Evolutionary conservation across 2,797 vertebrate species (phyloP).

Genomic region (Galagoides demidoff): DNA sequence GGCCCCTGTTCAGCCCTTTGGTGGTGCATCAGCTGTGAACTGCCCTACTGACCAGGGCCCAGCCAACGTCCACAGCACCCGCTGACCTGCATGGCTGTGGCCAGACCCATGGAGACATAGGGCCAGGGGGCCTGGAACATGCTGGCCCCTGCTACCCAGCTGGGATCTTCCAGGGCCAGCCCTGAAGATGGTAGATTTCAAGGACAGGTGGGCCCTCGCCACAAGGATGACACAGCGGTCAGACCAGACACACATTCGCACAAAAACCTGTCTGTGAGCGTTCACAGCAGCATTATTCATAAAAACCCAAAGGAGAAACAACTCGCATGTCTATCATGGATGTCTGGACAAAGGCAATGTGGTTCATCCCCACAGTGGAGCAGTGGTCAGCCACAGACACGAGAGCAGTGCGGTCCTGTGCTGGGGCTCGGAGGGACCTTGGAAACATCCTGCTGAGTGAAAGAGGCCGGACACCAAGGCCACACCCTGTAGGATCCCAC

Average conservation of each 20-base stretch:
- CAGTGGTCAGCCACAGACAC: background rate
- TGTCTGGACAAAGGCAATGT: fast-evolving
- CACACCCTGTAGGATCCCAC: fast-evolving
- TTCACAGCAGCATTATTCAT: background rate
- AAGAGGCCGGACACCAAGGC: background rate
- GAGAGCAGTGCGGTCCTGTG: background rate
- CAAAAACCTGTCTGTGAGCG: fast-evolving
- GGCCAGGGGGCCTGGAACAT: background rate
- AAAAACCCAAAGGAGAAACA: background rate
- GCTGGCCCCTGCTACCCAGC: background rate
- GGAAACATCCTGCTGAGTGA: fast-evolving
- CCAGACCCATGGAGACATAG: background rate
- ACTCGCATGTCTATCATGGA: fast-evolving
- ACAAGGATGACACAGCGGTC: fast-evolving
- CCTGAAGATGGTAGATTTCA: background rate
- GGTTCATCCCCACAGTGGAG: fast-evolving
- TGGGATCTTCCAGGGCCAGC: background rate
- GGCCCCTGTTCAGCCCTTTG: background rate
- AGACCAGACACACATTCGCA: fast-evolving
- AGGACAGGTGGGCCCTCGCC: fast-evolving
- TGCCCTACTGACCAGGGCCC: background rate
- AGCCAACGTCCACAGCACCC: fast-evolving
- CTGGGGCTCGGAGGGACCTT: fast-evolving
- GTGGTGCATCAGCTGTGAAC: background rate
- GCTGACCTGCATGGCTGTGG: background rate